A percentile compares a stretch with the other conserved stretches of the same genome.
Evolutionary conservation across 2,113 vertebrate species (phyloP).

Genomic region (Cyphomyrus discorhynchus): DNA sequence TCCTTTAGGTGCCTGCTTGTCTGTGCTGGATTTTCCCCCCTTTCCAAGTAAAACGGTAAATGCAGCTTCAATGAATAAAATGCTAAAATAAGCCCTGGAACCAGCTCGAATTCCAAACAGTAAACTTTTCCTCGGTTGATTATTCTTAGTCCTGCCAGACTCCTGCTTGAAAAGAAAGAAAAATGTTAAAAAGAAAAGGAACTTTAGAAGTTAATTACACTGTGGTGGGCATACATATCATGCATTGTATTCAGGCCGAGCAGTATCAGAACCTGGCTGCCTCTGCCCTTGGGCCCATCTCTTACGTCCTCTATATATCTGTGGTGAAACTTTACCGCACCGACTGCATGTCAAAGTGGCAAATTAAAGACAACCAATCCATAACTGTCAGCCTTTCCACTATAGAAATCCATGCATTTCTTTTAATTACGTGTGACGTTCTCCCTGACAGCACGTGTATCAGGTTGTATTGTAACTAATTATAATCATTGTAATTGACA

Average conservation of each 20-base stretch:
- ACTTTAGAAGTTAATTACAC: constrained; percentile 61
- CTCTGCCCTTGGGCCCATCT: constrained; percentile 30
- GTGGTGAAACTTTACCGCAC: constrained; percentile 50
- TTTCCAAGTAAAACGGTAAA: constrained; percentile 58
- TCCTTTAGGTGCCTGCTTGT: constrained; percentile 65
- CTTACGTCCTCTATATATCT: constrained; percentile 55
- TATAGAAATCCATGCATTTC: constrained; percentile 49
- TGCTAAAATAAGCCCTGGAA: constrained; percentile 62
- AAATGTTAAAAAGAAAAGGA: constrained; percentile 40
- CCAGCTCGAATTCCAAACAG: constrained; percentile 63
- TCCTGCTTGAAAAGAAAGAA: constrained; percentile 53
- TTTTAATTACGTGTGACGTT: constrained; percentile 24
- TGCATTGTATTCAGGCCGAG: constrained; percentile 57
- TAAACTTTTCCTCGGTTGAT: constrained; percentile 68
- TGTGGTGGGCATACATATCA: constrained; percentile 55
- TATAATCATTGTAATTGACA: constrained; percentile 3
- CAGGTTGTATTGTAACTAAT: constrained; percentile 1
- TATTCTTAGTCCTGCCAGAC: constrained; percentile 64
- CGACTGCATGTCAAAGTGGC: constrained; percentile 47
- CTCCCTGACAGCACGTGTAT: constrained; percentile 18
- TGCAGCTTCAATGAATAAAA: constrained; percentile 55
- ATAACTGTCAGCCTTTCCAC: constrained; percentile 50
- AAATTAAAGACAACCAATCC: constrained; percentile 61
- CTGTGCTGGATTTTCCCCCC: constrained; percentile 38
- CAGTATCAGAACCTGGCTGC: constrained; percentile 42